A percentile compares a stretch with the other conserved stretches of the same genome.
Conservation (phyloP, 1,140 invertebrate genomes). For the Seison nebaliae region DNA sequence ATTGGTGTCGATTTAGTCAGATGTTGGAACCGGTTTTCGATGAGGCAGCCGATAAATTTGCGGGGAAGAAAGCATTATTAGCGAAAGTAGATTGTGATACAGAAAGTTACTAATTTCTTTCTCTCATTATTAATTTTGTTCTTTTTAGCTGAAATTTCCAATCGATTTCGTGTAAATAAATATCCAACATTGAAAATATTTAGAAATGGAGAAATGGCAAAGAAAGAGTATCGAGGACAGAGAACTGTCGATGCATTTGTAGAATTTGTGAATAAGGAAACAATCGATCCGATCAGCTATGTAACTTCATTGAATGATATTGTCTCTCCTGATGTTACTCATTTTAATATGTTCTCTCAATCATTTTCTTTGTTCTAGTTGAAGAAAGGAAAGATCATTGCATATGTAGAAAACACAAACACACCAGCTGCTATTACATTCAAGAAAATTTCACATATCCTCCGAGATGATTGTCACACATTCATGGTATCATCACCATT, state of each 20-base stretch:
- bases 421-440: slow-evolving; percentile 36
- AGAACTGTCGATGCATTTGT: slow-evolving; percentile 14
- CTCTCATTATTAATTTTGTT: background rate
- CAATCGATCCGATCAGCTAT: background rate
- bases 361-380: slow-evolving; percentile 28
- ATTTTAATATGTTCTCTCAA: slow-evolving; percentile 3
- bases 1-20: slow-evolving; percentile 12
- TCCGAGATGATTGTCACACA: slow-evolving; percentile 81
- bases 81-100: slow-evolving; percentile 11
- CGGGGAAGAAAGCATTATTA: background rate
- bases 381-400: slow-evolving; percentile 54
- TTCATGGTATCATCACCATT: too few species aligned
- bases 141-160: slow-evolving; percentile 1
- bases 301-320: too few species aligned
- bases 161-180: slow-evolving; percentile 33
- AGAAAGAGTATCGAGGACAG: slow-evolving; percentile 67
- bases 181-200: slow-evolving; percentile 92
- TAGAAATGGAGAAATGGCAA: slow-evolving; percentile 64
- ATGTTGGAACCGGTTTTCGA: slow-evolving; percentile 12
- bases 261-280: too few species aligned
- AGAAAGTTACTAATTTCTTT: slow-evolving; percentile 2
- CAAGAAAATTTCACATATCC: slow-evolving; percentile 22
- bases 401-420: slow-evolving; percentile 59
- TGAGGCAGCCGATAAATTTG: slow-evolving; percentile 10
- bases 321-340: background rate